A percentile compares a stretch with the other conserved stretches of the same genome.
Evolutionary conservation across 92 coral and sea anemone genomes (phyloP).

Genomic region (Epizoanthus scotinus): DNA sequence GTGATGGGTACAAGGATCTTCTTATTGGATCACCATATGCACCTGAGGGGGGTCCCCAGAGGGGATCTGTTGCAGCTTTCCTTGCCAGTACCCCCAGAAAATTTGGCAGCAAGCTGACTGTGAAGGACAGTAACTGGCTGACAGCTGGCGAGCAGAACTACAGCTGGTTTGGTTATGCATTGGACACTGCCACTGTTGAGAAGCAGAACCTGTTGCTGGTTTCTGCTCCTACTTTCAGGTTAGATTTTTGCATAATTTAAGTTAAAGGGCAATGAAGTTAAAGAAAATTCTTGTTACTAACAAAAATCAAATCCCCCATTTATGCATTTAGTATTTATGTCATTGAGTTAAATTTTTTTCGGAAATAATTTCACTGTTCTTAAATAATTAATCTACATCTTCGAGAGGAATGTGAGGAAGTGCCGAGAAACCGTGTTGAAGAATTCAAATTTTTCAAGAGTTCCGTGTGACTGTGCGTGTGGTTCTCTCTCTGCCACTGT

Average conservation of each 20-base stretch:
- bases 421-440: too few relatives aligned
- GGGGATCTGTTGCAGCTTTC: conserved; percentile 90
- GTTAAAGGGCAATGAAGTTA: too few relatives aligned
- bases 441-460: too few relatives aligned
- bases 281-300: too few relatives aligned
- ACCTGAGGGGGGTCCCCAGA: conserved; percentile 92
- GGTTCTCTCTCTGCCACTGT: too few relatives aligned
- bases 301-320: too few relatives aligned
- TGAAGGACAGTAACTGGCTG: conserved; percentile 73
- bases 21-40: conserved; percentile 95
- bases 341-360: too few relatives aligned
- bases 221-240: conserved; percentile 94
- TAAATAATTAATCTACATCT: too few relatives aligned
- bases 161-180: conserved; percentile 93
- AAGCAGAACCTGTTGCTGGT: conserved; percentile 60
- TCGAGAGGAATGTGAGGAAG: too few relatives aligned
- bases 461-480: too few relatives aligned
- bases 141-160: conserved; percentile 85
- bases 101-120: conserved; percentile 58
- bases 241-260: neutral
- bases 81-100: conserved; percentile 69
- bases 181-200: conserved; percentile 48
- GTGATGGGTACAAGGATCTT: conserved; percentile 88
- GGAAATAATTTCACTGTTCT: too few relatives aligned
- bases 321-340: too few relatives aligned